phyloP scores from a whole-genome alignment of 2,888 invertebrate species.

The Cataglyphis albicans region DNA sequence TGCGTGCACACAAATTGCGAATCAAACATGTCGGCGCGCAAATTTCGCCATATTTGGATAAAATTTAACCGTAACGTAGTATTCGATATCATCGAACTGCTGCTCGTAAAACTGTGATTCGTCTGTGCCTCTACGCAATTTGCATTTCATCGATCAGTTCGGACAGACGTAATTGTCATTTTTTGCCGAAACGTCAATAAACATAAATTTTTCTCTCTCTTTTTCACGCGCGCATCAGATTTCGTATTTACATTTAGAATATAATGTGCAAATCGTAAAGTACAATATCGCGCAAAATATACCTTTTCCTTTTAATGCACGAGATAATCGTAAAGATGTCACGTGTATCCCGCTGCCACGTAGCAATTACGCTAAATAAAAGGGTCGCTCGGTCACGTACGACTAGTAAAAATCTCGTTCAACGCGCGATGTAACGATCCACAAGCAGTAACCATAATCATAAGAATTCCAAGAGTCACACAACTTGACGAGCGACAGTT shows the following conservation, averaged over 20 bases:
- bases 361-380: constrained; percentile 20
- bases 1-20: not conserved
- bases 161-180: constrained; percentile 20
- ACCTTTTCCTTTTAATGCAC: not conserved
- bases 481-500: not conserved
- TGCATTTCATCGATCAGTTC: constrained; percentile 30
- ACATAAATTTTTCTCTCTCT: constrained; percentile 13
- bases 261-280: constrained; percentile 3
- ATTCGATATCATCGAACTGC: constrained; percentile 18
- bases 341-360: not conserved
- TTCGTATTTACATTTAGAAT: constrained; percentile 1
- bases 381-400: not conserved
- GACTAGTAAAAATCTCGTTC: constrained; percentile 19
- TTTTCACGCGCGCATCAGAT: not conserved
- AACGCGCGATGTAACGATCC: not conserved
- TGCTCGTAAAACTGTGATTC: constrained; percentile 23
- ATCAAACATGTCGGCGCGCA: no score
- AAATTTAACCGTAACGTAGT: constrained; percentile 3
- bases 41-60: constrained; percentile 7
- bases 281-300: not conserved
- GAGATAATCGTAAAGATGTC: constrained; percentile 5
- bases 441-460: not conserved
- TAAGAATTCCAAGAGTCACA: constrained; percentile 15
- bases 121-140: constrained; percentile 21
- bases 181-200: constrained; percentile 5